Conservation (phyloP, 2,888 invertebrate genomes). For the Drosophila nr. perissopoda region DNA sequence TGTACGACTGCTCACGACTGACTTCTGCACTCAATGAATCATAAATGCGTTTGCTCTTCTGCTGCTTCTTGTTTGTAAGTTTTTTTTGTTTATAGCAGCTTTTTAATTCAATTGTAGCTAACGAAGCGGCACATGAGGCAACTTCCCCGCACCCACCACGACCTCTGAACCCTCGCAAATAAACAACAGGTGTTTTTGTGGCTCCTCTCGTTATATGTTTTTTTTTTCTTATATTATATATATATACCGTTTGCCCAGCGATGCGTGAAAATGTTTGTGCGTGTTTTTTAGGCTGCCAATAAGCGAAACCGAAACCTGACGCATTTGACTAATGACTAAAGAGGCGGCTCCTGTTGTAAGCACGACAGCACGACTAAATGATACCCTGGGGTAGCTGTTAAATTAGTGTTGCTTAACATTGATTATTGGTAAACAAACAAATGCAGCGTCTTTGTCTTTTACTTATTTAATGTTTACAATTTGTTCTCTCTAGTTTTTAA, state of each 20-base stretch:
- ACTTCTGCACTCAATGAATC: slow-evolving; percentile 71
- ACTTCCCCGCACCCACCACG: background rate
- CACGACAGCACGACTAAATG: background rate
- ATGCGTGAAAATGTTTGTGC: slow-evolving; percentile 56
- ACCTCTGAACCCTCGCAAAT: slow-evolving; percentile 26
- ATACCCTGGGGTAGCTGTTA: slow-evolving; percentile 19
- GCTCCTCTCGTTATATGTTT: background rate
- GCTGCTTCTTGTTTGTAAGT: slow-evolving; percentile 2
- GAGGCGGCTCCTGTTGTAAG: background rate
- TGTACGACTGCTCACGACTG: slow-evolving; percentile 54
- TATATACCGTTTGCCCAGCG: slow-evolving; percentile 32
- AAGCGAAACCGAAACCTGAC: slow-evolving; percentile 41
- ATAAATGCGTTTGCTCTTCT: slow-evolving; percentile 48
- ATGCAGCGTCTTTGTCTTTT: background rate
- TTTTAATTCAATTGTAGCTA: slow-evolving; percentile 61
- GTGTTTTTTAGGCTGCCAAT: slow-evolving; percentile 27
- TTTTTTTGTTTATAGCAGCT: slow-evolving; percentile 11
- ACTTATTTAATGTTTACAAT: background rate
- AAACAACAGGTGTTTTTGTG: slow-evolving; percentile 66
- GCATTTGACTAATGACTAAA: slow-evolving; percentile 40
- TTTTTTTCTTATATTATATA: slow-evolving; percentile 27
- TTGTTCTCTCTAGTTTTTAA: background rate
- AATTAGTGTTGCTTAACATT: background rate
- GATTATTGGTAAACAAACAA: background rate
- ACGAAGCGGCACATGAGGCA: slow-evolving; percentile 56